A percentile compares a stretch with the other conserved stretches of the same genome.
phyloP scores from a whole-genome alignment of 2,113 vertebrate genomes.

The Conger conger region DNA sequence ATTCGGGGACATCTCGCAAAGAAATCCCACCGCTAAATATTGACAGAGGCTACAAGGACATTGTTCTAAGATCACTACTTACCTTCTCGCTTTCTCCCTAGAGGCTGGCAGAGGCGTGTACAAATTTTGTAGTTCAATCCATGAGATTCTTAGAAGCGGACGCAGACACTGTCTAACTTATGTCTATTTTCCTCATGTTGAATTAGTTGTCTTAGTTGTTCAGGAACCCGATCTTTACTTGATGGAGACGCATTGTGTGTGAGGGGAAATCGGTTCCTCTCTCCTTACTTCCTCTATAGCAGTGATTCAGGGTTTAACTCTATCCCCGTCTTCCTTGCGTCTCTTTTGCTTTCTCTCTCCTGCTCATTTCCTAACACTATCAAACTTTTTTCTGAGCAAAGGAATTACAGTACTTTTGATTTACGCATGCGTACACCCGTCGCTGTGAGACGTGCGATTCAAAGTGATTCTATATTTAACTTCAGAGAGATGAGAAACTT shows the following conservation, averaged over 20 bases:
- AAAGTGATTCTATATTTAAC: neutral
- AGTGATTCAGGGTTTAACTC: constrained; percentile 13
- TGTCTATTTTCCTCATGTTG: constrained; percentile 12
- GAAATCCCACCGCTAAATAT: neutral
- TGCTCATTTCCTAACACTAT: constrained; percentile 20
- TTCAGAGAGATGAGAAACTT: neutral
- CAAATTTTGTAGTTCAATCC: constrained; percentile 14
- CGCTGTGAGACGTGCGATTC: neutral
- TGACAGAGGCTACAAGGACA: neutral
- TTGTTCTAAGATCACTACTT: neutral
- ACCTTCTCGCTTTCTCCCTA: constrained; percentile 29
- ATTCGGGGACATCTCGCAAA: neutral
- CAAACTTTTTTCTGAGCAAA: constrained; percentile 25
- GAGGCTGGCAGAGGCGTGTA: neutral
- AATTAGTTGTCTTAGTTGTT: constrained; percentile 8
- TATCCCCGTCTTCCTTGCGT: constrained; percentile 7
- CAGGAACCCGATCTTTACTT: constrained; percentile 17
- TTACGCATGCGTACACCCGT: constrained; percentile 17
- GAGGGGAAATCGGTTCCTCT: constrained; percentile 6
- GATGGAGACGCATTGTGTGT: neutral
- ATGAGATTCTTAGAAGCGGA: neutral
- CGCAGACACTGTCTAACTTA: constrained; percentile 20
- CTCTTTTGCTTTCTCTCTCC: constrained; percentile 14
- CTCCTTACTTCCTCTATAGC: neutral
- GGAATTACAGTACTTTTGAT: neutral